A percentile compares a stretch with the other conserved stretches of the same genome.
phyloP scores from a whole-genome alignment of 2,888 invertebrate genomes.

The Himalopsyche kuldschensis region DNA sequence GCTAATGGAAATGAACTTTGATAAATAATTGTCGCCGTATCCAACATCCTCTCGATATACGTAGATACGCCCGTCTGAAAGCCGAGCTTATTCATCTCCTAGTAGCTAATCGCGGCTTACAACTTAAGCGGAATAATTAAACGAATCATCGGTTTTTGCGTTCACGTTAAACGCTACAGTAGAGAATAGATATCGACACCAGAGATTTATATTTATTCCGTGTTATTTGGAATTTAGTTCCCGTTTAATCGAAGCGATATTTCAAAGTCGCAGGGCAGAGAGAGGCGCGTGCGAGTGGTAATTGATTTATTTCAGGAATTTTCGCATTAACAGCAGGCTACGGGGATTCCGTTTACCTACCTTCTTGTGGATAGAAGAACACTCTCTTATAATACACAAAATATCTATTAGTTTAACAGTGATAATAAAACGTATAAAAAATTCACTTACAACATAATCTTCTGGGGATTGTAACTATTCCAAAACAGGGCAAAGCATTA shows the following conservation, averaged over 20 bases:
- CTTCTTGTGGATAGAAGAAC: background rate
- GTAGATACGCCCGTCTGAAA: background rate
- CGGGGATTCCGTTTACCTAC: conserved; percentile 2
- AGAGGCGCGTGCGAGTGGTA: conserved; percentile 25
- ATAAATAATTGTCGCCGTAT: conserved; percentile 38
- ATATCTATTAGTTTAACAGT: background rate
- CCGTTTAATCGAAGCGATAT: conserved; percentile 38
- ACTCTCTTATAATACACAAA: background rate
- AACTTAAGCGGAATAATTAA: conserved; percentile 40
- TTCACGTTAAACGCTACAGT: conserved; percentile 19
- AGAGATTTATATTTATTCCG: conserved; percentile 32
- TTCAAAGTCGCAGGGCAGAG: conserved; percentile 35
- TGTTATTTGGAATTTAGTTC: conserved; percentile 35
- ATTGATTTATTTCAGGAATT: conserved; percentile 40
- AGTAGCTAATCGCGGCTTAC: conserved; percentile 36
- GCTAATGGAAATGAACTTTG: conserved; percentile 39
- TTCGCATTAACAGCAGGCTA: conserved; percentile 30
- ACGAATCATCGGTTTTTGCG: conserved; percentile 40
- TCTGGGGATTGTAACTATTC: conserved; percentile 1
- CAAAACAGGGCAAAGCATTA: background rate
- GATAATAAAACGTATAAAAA: background rate
- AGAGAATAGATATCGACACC: conserved; percentile 26
- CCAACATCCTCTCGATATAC: background rate
- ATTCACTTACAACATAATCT: background rate
- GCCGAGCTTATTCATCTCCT: background rate